A percentile compares a stretch with the other conserved stretches of the same genome.
These are phyloP conservation scores for Formicarius rufipectus DNA, from an alignment of 2,113 vertebrate species.

Conservation along the genomic window DNA sequence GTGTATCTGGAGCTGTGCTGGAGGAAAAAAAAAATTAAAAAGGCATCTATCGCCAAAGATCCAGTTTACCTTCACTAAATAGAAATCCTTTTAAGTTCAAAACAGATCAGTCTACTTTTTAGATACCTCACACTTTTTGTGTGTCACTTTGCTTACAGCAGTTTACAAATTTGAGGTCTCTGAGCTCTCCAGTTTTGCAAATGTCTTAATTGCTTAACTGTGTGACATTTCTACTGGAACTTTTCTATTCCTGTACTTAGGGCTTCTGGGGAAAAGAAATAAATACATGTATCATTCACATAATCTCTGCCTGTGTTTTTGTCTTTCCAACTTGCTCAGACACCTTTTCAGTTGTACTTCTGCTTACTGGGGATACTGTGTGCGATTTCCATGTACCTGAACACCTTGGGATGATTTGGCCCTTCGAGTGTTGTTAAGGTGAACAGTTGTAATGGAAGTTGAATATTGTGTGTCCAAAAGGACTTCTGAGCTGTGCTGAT, in stretches of 20 bases:
- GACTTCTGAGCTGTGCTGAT: background rate
- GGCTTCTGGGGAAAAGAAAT: background rate
- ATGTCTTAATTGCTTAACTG: background rate
- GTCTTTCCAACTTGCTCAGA: background rate
- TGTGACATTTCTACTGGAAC: background rate
- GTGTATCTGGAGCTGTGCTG: background rate
- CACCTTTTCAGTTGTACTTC: background rate
- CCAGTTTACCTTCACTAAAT: background rate
- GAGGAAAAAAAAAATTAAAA: background rate
- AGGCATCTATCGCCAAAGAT: background rate
- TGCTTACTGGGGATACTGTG: background rate
- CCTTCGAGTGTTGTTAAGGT: background rate
- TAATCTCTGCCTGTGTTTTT: background rate
- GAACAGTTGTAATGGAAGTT: background rate
- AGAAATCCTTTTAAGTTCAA: background rate
- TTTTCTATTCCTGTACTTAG: background rate
- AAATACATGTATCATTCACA: background rate
- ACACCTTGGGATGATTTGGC: background rate
- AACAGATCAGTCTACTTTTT: background rate
- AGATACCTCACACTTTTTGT: background rate
- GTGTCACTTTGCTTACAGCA: background rate
- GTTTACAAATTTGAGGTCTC: background rate
- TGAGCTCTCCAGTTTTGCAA: background rate
- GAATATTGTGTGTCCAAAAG: background rate
- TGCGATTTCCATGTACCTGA: background rate